These are phyloP conservation scores for Grapholita molesta DNA, from an alignment of 1,140 invertebrate genomes.

Conservation along the genomic window DNA sequence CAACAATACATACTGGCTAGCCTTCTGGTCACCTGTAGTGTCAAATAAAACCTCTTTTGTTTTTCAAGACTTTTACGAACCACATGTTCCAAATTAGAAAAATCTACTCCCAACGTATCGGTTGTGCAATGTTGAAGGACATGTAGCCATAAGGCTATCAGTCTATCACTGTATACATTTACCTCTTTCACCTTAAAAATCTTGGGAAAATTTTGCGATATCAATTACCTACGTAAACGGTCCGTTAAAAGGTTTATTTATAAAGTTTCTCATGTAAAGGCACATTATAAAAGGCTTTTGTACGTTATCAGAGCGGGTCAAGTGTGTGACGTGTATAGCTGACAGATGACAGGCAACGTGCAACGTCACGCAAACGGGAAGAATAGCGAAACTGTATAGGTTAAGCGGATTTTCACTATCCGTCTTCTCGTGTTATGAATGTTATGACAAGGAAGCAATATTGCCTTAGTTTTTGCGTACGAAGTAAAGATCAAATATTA, in stretches of 20 bases:
- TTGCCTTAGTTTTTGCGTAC: neutral
- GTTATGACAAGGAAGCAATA: neutral
- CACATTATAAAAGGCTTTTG: neutral
- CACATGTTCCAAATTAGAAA: no score
- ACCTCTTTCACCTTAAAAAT: no score
- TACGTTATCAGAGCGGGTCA: neutral
- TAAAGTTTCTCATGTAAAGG: neutral
- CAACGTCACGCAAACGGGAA: neutral
- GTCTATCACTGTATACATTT: no score
- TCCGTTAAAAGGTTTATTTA: neutral
- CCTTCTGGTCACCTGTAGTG: no score
- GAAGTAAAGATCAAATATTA: neutral
- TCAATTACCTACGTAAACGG: no score
- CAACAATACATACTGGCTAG: no score
- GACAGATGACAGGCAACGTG: neutral
- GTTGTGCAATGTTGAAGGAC: no score
- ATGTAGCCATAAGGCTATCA: no score
- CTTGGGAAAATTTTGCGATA: no score
- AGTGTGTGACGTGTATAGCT: neutral
- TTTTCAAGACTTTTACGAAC: no score
- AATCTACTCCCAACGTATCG: no score
- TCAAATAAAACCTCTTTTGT: no score
- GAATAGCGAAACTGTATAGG: neutral
- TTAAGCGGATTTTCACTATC: constrained; percentile 3
- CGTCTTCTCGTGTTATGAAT: neutral